A percentile compares a stretch with the other conserved stretches of the same genome.
phyloP scores from a whole-genome alignment of 2,113 vertebrate genomes.

The Paralichthys olivaceus region DNA sequence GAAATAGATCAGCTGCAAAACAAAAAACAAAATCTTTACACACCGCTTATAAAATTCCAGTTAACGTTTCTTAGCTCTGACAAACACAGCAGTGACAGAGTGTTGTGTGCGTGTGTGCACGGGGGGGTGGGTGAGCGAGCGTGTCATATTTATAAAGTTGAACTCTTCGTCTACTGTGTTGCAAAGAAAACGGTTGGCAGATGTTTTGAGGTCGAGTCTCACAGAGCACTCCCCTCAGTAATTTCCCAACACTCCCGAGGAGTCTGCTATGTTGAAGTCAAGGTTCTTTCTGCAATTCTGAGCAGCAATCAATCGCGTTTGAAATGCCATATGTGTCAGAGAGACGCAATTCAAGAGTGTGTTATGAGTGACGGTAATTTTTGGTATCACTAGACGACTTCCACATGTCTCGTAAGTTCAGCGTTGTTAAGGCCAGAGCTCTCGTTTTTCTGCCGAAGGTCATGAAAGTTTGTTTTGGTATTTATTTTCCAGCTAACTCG shows the following conservation, averaged over 20 bases:
- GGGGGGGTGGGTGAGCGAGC: not conserved
- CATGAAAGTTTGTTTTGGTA: too few species aligned
- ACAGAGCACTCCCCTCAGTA: constrained; percentile 47
- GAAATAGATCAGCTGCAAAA: too few species aligned
- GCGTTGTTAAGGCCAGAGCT: constrained; percentile 1
- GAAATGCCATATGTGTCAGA: constrained; percentile 62
- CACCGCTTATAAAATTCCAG: too few species aligned
- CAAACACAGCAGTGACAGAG: not conserved
- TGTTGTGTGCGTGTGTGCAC: not conserved
- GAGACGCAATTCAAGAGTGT: constrained; percentile 46
- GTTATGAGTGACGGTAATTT: constrained; percentile 40
- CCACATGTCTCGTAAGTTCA: constrained; percentile 23
- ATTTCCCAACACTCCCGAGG: constrained; percentile 47
- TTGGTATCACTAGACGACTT: constrained; percentile 31
- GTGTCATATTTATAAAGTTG: constrained; percentile 18
- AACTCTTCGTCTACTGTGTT: constrained; percentile 37
- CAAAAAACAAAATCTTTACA: too few species aligned
- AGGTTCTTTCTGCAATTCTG: constrained; percentile 57
- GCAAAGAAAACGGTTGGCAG: constrained; percentile 50
- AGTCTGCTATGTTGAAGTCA: constrained; percentile 47
- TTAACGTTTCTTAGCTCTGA: not conserved
- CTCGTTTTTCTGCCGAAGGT: not conserved
- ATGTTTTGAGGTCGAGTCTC: constrained; percentile 68
- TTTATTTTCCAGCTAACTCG: not conserved
- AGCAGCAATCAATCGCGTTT: constrained; percentile 68